Evolutionary conservation across 2,797 vertebrate genomes (phyloP).

Genomic region (Ficedula albicollis): DNA sequence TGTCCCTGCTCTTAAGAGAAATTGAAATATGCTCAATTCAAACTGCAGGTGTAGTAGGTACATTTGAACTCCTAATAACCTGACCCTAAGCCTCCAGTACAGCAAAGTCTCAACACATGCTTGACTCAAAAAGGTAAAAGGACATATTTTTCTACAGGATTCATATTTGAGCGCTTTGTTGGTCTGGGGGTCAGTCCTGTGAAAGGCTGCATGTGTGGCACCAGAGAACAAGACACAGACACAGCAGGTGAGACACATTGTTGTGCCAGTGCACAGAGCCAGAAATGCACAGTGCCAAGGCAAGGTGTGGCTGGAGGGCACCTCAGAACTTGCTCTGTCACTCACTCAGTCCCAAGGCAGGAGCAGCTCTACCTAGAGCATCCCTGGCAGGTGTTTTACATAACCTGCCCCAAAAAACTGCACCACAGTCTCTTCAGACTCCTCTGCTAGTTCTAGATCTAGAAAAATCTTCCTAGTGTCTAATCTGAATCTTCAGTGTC

Average conservation of each 20-base stretch:
- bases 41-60: not conserved
- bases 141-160: not conserved
- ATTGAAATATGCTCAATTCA: not conserved
- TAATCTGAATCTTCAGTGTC: not conserved
- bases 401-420: not conserved
- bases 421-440: not conserved
- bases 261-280: not conserved
- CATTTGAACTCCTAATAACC: not conserved
- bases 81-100: not conserved
- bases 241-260: not conserved
- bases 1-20: not conserved
- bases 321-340: not conserved
- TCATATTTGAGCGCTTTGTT: not conserved
- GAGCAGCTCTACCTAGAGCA: not conserved
- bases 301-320: not conserved
- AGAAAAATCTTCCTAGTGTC: not conserved
- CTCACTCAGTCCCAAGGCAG: not conserved
- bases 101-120: not conserved
- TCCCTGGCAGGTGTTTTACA: not conserved
- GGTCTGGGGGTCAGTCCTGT: not conserved
- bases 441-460: not conserved
- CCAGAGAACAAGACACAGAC: not conserved
- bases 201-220: not conserved
- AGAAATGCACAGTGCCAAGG: not conserved
- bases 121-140: not conserved